These are phyloP conservation scores for Mastomys coucha DNA, from an alignment of 2,113 vertebrate species.

Conservation along the genomic window DNA sequence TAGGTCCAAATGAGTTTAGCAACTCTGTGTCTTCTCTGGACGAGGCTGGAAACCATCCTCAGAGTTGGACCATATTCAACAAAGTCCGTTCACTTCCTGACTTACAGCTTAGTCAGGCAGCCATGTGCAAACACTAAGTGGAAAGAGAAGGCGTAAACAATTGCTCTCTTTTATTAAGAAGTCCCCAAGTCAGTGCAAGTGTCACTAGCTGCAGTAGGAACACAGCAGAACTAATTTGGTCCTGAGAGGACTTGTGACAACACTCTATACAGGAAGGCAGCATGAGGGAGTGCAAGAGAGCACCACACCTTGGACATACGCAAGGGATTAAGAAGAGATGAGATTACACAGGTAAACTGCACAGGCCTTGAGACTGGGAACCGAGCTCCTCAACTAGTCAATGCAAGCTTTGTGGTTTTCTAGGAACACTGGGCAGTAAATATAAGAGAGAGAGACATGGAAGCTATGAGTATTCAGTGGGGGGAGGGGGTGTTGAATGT, in stretches of 20 bases:
- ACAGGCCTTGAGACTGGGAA: neutral
- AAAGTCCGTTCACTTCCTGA: neutral
- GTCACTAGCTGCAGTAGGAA: neutral
- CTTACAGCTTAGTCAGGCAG: neutral
- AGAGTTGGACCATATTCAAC: neutral
- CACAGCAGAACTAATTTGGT: neutral
- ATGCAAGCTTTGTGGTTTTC: neutral
- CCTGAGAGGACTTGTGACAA: slow-evolving; percentile 5
- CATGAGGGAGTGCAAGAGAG: neutral
- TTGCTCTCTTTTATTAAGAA: neutral
- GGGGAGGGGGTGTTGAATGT: neutral
- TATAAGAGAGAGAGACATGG: neutral
- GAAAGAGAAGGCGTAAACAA: slow-evolving; percentile 8
- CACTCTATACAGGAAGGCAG: neutral
- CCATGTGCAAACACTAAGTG: neutral
- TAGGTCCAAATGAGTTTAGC: neutral
- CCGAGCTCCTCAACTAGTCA: neutral
- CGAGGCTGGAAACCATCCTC: neutral
- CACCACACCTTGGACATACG: neutral
- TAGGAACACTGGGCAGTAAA: neutral
- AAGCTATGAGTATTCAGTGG: neutral
- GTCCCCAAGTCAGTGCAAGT: neutral
- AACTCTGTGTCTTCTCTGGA: neutral
- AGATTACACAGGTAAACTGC: neutral
- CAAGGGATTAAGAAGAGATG: neutral